phyloP scores from a whole-genome alignment of 2,797 vertebrate genomes.

The Scarus forsteni region DNA sequence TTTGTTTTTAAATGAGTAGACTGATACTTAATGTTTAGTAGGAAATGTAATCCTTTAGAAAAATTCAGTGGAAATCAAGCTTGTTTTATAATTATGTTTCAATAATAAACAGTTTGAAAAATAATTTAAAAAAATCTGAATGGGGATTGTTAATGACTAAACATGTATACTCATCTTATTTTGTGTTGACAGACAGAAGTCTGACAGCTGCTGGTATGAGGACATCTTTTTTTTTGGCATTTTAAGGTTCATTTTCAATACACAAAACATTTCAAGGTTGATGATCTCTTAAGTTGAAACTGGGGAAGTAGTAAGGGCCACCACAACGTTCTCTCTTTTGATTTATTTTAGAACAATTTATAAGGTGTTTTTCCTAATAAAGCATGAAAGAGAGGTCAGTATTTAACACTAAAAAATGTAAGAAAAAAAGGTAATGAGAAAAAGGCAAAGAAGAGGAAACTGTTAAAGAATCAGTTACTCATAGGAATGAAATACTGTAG shows the following conservation, averaged over 20 bases:
- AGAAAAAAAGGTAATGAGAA: neutral
- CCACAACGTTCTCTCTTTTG: conserved; percentile 1
- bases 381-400: neutral
- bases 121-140: too few species aligned
- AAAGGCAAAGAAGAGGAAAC: conserved; percentile 5
- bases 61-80: too few species aligned
- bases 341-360: conserved; percentile 2
- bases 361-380: neutral
- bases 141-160: too few species aligned
- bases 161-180: too few species aligned
- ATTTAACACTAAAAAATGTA: conserved; percentile 1
- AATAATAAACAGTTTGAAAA: too few species aligned
- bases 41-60: too few species aligned
- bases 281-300: conserved; percentile 9
- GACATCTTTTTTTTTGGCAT: neutral
- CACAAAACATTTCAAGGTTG: conserved; percentile 14
- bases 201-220: neutral
- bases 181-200: conserved; percentile 1
- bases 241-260: conserved; percentile 2
- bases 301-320: conserved; percentile 9
- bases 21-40: too few species aligned
- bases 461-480: neutral
- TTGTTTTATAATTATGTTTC: too few species aligned
- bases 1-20: too few species aligned
- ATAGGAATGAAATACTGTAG: neutral